phyloP scores from a whole-genome alignment of 2,113 vertebrate genomes.

The Phylloscopus trochilus region DNA sequence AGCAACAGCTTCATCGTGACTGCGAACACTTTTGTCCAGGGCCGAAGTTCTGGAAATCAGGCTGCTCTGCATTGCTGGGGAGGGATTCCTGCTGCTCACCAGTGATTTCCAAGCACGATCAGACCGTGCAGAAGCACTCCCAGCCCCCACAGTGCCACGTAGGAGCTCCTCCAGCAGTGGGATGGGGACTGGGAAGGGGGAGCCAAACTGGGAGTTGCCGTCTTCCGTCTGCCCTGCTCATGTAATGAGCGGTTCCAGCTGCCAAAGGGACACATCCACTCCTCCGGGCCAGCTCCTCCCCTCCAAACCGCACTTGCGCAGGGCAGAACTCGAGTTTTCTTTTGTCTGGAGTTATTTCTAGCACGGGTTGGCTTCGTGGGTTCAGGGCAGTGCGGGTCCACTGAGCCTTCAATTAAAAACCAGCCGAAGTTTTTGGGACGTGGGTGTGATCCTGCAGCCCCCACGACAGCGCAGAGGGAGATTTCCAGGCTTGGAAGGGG shows the following conservation, averaged over 20 bases:
- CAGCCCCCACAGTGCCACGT: constrained; percentile 67
- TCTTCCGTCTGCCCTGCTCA: neutral
- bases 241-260: neutral
- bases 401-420: neutral
- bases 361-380: fast-evolving
- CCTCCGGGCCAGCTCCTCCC: neutral
- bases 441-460: neutral
- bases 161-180: neutral
- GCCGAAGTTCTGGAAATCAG: neutral
- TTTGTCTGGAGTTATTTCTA: neutral
- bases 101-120: fast-evolving
- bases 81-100: neutral
- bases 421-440: neutral
- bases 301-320: neutral
- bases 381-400: neutral
- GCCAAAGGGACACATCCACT: neutral
- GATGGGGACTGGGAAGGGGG: constrained; percentile 1
- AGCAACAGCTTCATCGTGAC: neutral
- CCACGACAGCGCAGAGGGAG: neutral
- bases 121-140: neutral
- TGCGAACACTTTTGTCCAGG: neutral
- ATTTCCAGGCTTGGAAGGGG: neutral
- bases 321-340: neutral
- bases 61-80: neutral
- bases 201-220: constrained; percentile 25